Conservation (phyloP, 2,888 invertebrate species). For the Schizotus pectinicornis region DNA sequence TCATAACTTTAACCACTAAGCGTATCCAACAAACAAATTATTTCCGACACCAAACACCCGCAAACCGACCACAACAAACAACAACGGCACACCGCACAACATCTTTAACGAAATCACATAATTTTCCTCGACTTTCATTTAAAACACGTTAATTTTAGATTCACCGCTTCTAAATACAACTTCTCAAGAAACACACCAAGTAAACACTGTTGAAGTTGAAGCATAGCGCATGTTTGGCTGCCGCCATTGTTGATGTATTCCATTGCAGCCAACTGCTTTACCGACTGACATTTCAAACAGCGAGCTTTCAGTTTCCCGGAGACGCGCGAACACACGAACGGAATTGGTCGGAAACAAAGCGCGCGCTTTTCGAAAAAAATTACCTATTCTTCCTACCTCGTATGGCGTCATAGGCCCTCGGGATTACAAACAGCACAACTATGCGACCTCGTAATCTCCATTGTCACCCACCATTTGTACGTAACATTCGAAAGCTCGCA, state of each 20-base stretch:
- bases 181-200: conserved; percentile 59
- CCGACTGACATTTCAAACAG: conserved; percentile 33
- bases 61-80: conserved; percentile 41
- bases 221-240: conserved; percentile 57
- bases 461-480: too few species aligned
- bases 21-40: conserved; percentile 41
- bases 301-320: not conserved
- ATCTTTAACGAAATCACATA: conserved; percentile 44
- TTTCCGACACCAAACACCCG: conserved; percentile 39
- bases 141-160: conserved; percentile 32
- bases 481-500: too few species aligned
- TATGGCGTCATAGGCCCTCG: too few species aligned
- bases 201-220: conserved; percentile 62
- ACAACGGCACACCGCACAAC: conserved; percentile 40
- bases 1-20: conserved; percentile 45
- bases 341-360: too few species aligned
- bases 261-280: conserved; percentile 49
- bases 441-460: too few species aligned
- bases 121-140: conserved; percentile 35
- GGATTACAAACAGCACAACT: too few species aligned
- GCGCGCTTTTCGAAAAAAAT: too few species aligned
- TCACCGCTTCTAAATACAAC: conserved; percentile 47
- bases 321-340: too few species aligned
- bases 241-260: conserved; percentile 53
- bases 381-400: too few species aligned